Percentiles rank a stretch among this genome's conserved stretches.
Evolutionary conservation across 1,140 invertebrate species (phyloP).

Genomic region (Cyclargus thomasi): DNA sequence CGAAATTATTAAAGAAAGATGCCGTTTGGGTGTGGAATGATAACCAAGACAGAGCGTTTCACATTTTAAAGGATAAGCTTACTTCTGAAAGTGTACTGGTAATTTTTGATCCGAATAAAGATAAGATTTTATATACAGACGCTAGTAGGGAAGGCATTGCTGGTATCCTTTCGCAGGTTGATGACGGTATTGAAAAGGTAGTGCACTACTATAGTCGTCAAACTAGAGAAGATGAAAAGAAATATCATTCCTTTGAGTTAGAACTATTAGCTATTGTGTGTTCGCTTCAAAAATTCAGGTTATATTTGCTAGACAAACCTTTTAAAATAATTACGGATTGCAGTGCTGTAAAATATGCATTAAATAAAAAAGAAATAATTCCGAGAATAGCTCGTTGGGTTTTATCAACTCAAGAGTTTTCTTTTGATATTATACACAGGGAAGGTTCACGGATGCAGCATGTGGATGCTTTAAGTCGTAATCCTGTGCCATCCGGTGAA

Average conservation of each 20-base stretch:
- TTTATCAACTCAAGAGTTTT: conserved; percentile 32
- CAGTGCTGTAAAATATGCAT: conserved; percentile 17
- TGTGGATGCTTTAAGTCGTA: conserved; percentile 18
- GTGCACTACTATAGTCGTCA: conserved; percentile 30
- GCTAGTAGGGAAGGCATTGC: conserved; percentile 20
- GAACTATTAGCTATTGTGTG: conserved; percentile 38
- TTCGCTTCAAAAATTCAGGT: conserved; percentile 33
- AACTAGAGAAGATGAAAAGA: background rate
- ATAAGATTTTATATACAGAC: conserved; percentile 9
- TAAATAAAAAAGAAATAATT: conserved; percentile 24
- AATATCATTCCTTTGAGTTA: conserved; percentile 1
- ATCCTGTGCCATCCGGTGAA: background rate
- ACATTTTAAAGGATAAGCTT: conserved; percentile 10
- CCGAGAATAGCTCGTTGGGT: conserved; percentile 35
- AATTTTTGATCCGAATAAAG: conserved; percentile 27
- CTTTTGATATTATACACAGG: conserved; percentile 32
- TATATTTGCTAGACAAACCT: conserved; percentile 30
- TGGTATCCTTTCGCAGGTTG: conserved; percentile 22
- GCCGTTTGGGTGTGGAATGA: background rate
- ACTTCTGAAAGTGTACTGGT: conserved; percentile 14
- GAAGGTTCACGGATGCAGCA: conserved; percentile 33
- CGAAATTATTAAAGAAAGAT: background rate
- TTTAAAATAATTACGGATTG: conserved; percentile 25
- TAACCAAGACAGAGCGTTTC: background rate
- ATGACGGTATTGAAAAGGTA: conserved; percentile 21